Evolutionary conservation across 2,113 vertebrate genomes (phyloP).

Genomic region (Zosterops pallidus): DNA sequence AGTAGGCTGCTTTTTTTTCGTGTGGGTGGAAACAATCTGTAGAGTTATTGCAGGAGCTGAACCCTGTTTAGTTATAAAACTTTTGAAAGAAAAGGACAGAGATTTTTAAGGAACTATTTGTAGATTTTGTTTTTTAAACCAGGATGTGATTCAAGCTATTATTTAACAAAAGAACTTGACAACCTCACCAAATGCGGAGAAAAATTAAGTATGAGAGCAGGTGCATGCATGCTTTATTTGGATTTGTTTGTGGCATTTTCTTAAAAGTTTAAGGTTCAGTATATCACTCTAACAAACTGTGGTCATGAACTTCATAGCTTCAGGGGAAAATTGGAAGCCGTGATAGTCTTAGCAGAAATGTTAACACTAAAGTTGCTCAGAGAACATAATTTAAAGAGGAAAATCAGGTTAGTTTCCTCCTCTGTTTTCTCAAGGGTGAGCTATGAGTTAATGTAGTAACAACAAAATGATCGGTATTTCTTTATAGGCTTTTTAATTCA

Average conservation of each 20-base stretch:
- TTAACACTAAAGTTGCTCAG: constrained; percentile 24
- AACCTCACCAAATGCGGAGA: background rate
- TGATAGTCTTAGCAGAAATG: constrained; percentile 39
- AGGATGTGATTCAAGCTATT: constrained; percentile 56
- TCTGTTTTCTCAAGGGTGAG: background rate
- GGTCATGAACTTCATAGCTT: background rate
- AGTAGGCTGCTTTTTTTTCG: background rate
- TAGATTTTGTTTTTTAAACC: background rate
- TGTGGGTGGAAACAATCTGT: constrained; percentile 45
- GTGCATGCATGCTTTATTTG: constrained; percentile 46
- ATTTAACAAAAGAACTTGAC: background rate
- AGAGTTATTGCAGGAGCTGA: constrained; percentile 13
- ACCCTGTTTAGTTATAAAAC: constrained; percentile 27
- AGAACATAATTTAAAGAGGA: constrained; percentile 11
- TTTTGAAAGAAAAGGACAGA: constrained; percentile 27
- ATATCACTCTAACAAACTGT: background rate
- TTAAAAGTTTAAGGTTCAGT: constrained; percentile 40
- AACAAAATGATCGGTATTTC: background rate
- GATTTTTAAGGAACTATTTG: constrained; percentile 12
- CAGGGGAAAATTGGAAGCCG: constrained; percentile 13
- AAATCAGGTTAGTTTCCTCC: constrained; percentile 28
- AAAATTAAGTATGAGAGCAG: constrained; percentile 29
- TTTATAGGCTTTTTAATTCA: background rate
- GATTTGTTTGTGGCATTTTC: constrained; percentile 46
- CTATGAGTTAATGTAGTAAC: background rate